Evolutionary conservation across 2,797 vertebrate genomes (phyloP).

Genomic region (Ataeniobius toweri): DNA sequence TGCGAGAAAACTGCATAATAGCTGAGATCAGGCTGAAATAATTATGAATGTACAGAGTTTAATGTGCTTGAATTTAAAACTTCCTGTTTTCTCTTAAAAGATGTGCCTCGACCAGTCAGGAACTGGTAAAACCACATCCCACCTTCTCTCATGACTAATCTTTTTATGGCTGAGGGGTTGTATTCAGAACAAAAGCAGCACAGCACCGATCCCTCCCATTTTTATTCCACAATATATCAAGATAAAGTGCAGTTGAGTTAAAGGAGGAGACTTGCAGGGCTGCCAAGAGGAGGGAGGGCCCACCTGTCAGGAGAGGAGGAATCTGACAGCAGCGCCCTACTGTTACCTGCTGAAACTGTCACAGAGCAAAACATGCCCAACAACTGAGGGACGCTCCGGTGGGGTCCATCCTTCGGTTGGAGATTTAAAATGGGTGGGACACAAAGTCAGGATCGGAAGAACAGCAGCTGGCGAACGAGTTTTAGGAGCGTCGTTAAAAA

Average conservation of each 20-base stretch:
- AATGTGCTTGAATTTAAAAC: background rate
- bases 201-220: constrained; percentile 19
- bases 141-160: constrained; percentile 60
- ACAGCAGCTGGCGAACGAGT: constrained; percentile 29
- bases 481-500: constrained; percentile 37
- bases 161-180: constrained; percentile 42
- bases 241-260: constrained; percentile 1
- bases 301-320: constrained; percentile 54
- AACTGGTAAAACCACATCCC: constrained; percentile 56
- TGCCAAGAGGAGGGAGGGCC: constrained; percentile 32
- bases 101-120: background rate
- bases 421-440: constrained; percentile 64
- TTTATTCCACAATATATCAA: constrained; percentile 27
- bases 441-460: constrained; percentile 63
- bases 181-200: constrained; percentile 12
- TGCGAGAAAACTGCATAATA: background rate
- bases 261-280: constrained; percentile 56
- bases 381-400: constrained; percentile 4
- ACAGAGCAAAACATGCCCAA: constrained; percentile 16
- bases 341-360: background rate
- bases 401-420: background rate
- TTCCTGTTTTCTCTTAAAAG: constrained; percentile 26
- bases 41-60: background rate
- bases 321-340: constrained; percentile 16
- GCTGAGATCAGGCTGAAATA: background rate